Base-by-base conservation (phyloP, 1,140 invertebrate species). In the Pseudomyrmex gracilis region DNA sequence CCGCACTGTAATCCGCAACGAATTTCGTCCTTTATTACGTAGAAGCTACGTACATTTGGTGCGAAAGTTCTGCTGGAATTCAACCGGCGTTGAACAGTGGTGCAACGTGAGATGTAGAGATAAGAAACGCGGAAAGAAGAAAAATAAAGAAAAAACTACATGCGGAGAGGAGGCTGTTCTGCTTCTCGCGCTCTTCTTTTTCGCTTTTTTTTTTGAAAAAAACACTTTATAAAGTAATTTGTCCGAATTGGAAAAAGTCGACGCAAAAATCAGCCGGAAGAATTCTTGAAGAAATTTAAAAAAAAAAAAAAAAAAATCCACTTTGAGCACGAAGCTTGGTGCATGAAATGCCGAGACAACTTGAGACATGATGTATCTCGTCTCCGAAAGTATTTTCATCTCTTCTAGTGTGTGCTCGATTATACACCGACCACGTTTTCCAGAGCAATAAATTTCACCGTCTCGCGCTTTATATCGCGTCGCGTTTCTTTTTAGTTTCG, bases 401-500 rank as follows among this genome's bases (percentile, higher is more conserved):
- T 20, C 43, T 13, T n/a, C 43, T 17, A 13, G n/a, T 10, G 15
- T 49, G 13, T 15, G 17, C 22, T 64, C 67, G 49, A 34, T 51
- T 68, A 49, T 49, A 51, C 9, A 51, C 9, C 2, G 2, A 15
- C 13, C 34, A 43, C 10, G 2, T 12, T 2, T 3, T 64, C 2
- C 20, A 17, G 20, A 22, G 43, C 34, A 70, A 80, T 80, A 80
- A 80, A 80, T 80, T 20, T 15, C 15, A 53, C 45, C 22, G 53
- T 70, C 15, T 70, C 20, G 5, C 66, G 34, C 17, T 57, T 57
- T 55, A 78, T 68, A n/a, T n/a, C n/a, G n/a, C 17, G 53, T 47
- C 20, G 53, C 53, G 45, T 60, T 66, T 60, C 45, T 22, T 71
- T 80, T 80, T 20, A 80, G 47, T 76, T 82, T 53, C 53, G 1